Evolutionary conservation across 2,888 invertebrate species (phyloP), one percentile per base, ranked within the genome.

Genomic region (Seira musarum): DNA sequence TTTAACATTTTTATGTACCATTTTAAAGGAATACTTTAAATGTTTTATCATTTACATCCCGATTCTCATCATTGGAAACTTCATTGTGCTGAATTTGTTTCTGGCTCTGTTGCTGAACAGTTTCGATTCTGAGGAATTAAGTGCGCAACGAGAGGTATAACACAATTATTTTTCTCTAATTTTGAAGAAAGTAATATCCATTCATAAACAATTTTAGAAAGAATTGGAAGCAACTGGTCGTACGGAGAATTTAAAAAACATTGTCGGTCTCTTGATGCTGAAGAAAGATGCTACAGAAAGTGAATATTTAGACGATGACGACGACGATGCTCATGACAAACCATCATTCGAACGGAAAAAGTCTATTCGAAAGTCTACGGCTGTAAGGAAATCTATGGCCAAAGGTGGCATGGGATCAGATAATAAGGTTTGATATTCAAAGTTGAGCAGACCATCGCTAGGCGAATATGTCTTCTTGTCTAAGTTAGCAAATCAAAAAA

Each of bases 41-140:
- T 57, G 17, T n/a, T 57, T 57, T 10, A 5, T n/a, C n/a, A 57
- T 57, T 57, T 57, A n/a, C 57, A 6, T 98, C 76, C 97, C 97
- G 66, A 96, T 97, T 21, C 91, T 98, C 67, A 96, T 98, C 2
- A 95, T 98, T 94, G 98, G 98, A 72, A 97, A 98, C 90, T 98
- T 98, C 89, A 96, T 98, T 94, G 97, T 98, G 86, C 93, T 98
- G 88, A 98, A 98, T 89, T 94, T 98, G 91, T 98, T 98, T 92
- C 94, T 98, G 92, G 98, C 97, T 89, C 92, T 98, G 93, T 92
- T 98, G 91, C 96, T 98, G 92, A 98, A 97, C 91, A 97, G 97
- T 88, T 98, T 98, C 89, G 96, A 96, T 90, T 96, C 96, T 71
- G 96, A 96, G 90, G 96, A 96, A 90, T 91, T 97, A 81, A 96